Base-by-base conservation (phyloP, 2,888 invertebrate species). In the Leptogaster cylindrica region DNA sequence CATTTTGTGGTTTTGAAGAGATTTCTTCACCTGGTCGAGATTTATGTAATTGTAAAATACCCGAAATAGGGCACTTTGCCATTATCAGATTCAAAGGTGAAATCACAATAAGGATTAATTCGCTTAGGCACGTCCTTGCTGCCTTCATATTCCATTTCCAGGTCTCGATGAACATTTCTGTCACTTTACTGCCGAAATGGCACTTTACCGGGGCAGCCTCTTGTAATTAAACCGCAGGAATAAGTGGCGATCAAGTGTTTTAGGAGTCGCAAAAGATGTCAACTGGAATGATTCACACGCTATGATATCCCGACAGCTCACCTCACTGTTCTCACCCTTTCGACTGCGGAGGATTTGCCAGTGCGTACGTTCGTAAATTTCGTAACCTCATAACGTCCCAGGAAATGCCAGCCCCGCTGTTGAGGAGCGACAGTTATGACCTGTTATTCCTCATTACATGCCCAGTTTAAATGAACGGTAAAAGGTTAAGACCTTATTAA, bases 161-260 rank as follows among this genome's bases (percentile, higher is more conserved):
- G n/a, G 39, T 23, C 31, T 20, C 27, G 18, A 58, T 39, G 41
- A 23, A 25, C 39, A 39, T 12, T 58, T 58, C 25, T 27, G 39
- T 25, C 39, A 14, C 12, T 58, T 58, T 39, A 58, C 36, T 14
- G 39, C 39, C 27, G n/a, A 58, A 20, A 41, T 20, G 27, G 39
- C 12, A 36, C 23, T 58, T 58, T 58, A 36, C 14, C 41, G 12
- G 31, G 14, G 16, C 36, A 36, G 25, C 58, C 41, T 4, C 31
- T 58, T 39, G 41, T 58, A 58, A 58, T 58, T 39, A 58, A 58
- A 58, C 20, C 25, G 31, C 12, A 39, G 23, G 41, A 25, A 58
- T 25, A 58, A 58, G 58, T 58, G 58, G 31, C 25, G 27, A 58
- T 58, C 58, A 58, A 58, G 39, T 58, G 39, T 58, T 58, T 58